Base-by-base conservation (phyloP, 2,888 invertebrate species). In the Cheilosia impressa region DNA sequence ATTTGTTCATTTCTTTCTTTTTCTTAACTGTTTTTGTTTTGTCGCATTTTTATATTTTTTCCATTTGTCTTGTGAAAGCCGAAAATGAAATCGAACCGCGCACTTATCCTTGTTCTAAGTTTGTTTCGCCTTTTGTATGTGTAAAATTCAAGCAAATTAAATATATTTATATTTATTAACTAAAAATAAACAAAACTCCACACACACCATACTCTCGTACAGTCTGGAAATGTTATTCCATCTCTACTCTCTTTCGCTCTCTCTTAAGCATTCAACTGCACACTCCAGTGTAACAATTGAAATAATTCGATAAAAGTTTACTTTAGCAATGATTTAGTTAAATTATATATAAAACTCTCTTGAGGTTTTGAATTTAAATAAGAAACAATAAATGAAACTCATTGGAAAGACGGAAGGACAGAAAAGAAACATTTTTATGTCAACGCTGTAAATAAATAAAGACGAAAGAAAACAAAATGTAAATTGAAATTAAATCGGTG, bases 401-500 rank as follows among this genome's bases (percentile, higher is more conserved):
- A 63, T 17, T 43, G 53, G 13, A 38, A 38, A 38, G 13, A 13
- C 4, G 13, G 13, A 31, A 31, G 31, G 13, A 38, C 38, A 52
- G 22, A 55, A 47, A 45, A 17, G 13, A 58, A 58, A 75, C 34
- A 34, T 34, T 19, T 9, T 63, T 47, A 47, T 69, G 53, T 57
- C 76, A 55, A 65, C 38, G 45, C 50, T 85, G 85, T 85, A 85
- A 85, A 85, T 85, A 85, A 50, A 45, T 1, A 72, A 77, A 66
- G 19, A 34, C 24, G 38, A 69, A 53, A 19, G 34, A 69, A 47
- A 53, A 34, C 71, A 71, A 47, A 45, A 52, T 85, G 85, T 85
- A 85, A 50, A 85, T 81, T 85, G 66, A 79, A 79, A 66, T 79
- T 85, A 85, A 68, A 85, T 72, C 72, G 85, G 85, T 81, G 81